These are phyloP conservation scores for Saiga tatarica DNA, from an alignment of 2,113 vertebrate species.

Conservation along the genomic window DNA sequence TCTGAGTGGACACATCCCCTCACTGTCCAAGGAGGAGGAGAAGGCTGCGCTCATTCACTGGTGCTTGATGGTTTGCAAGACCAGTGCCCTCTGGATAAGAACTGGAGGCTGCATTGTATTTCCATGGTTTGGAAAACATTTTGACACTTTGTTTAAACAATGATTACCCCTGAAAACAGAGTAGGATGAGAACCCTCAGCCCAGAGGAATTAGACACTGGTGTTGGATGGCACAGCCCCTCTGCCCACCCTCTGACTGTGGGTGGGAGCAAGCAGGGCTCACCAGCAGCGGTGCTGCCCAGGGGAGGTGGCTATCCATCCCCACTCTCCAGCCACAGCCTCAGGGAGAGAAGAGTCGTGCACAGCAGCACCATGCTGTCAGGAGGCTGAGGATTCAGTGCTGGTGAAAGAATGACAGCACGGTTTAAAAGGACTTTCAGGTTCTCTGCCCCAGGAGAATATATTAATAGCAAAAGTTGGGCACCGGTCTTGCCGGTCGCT, in stretches of 20 bases:
- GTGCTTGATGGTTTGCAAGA: neutral
- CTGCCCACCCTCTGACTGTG: fast-evolving
- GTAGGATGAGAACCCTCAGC: neutral
- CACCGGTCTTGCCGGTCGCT: neutral
- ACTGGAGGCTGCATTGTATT: neutral
- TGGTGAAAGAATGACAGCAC: neutral
- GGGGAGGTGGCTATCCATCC: fast-evolving
- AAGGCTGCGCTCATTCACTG: neutral
- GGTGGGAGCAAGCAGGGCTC: fast-evolving
- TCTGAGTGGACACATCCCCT: neutral
- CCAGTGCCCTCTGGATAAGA: neutral
- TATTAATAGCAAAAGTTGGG: neutral
- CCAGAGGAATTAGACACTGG: neutral
- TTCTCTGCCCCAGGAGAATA: neutral
- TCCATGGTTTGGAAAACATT: neutral
- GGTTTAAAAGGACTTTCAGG: neutral
- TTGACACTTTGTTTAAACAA: neutral
- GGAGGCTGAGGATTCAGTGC: neutral
- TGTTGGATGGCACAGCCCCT: neutral
- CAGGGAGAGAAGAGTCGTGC: neutral
- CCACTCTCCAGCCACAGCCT: neutral
- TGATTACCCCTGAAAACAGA: neutral
- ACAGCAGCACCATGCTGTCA: fast-evolving
- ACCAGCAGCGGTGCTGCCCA: fast-evolving
- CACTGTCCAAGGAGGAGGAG: neutral